phyloP scores from a whole-genome alignment of 2,113 vertebrate genomes.

The Solea senegalensis region DNA sequence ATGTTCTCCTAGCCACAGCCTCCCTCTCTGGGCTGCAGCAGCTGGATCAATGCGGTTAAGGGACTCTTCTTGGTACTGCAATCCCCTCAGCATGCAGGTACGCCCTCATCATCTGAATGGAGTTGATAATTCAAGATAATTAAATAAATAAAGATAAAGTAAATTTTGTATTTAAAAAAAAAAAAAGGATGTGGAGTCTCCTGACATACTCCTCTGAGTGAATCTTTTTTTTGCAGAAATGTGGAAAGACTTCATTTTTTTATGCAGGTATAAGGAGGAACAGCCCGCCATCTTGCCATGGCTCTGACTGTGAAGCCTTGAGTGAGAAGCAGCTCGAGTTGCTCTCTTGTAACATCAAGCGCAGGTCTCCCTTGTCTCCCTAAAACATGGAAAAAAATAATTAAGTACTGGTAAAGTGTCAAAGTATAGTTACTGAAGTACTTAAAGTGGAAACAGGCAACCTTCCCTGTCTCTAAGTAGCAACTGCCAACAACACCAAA shows the following conservation, averaged over 20 bases:
- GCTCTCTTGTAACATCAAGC: neutral
- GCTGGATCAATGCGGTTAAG: too few species aligned
- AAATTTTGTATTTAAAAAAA: neutral
- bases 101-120: slow-evolving; percentile 2
- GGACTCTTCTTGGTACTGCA: neutral
- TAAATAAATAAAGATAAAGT: neutral
- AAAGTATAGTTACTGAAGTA: too few species aligned
- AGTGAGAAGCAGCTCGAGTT: slow-evolving; percentile 2
- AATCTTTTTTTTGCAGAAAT: slow-evolving; percentile 2
- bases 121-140: neutral
- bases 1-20: too few species aligned
- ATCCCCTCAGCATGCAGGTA: too few species aligned
- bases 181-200: slow-evolving; percentile 18
- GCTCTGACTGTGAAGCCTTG: slow-evolving; percentile 19
- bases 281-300: slow-evolving; percentile 18
- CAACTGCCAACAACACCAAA: too few species aligned
- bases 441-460: too few species aligned
- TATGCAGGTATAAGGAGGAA: slow-evolving; percentile 1
- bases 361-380: neutral
- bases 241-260: neutral
- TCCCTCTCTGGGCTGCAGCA: too few species aligned
- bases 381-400: neutral
- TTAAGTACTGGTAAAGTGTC: neutral
- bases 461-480: too few species aligned
- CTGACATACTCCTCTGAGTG: neutral